A percentile compares a stretch with the other conserved stretches of the same genome.
Conservation (phyloP, 1,140 invertebrate genomes). For the Pinna nobilis region DNA sequence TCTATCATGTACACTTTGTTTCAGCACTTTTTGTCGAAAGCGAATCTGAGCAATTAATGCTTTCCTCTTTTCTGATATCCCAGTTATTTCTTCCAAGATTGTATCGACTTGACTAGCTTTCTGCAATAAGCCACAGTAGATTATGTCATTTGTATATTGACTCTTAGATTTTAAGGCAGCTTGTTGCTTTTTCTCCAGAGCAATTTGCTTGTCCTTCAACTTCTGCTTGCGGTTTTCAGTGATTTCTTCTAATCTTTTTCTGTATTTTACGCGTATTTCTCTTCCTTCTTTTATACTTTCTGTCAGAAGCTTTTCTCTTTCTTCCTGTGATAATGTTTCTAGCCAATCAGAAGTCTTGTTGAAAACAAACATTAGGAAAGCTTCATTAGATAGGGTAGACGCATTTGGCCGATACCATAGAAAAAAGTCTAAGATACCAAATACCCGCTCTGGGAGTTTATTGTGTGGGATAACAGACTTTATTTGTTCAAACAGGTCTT, state of each 20-base stretch:
- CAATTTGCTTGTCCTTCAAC: not conserved
- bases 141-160: slow-evolving; percentile 16
- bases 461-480: slow-evolving; percentile 30
- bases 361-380: slow-evolving; percentile 27
- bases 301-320: slow-evolving; percentile 18
- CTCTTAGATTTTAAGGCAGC: not conserved
- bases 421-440: slow-evolving; percentile 21
- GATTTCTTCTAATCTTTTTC: slow-evolving; percentile 26
- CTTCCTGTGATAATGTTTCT: not conserved
- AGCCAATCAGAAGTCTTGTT: slow-evolving; percentile 39
- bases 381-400: slow-evolving; percentile 26
- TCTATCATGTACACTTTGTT: slow-evolving; percentile 16
- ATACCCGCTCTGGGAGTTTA: slow-evolving; percentile 25
- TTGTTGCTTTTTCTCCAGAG: not conserved
- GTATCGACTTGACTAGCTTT: not conserved
- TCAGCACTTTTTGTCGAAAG: slow-evolving; percentile 24
- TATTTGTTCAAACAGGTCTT: not conserved
- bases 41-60: slow-evolving; percentile 17
- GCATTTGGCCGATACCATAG: slow-evolving; percentile 29
- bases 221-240: slow-evolving; percentile 2
- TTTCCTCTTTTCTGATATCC: slow-evolving; percentile 9
- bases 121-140: slow-evolving; percentile 26
- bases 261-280: slow-evolving; percentile 26
- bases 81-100: not conserved
- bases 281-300: slow-evolving; percentile 24